phyloP scores from a whole-genome alignment of 2,888 invertebrate species.

The Lasioglossum marginatum region DNA sequence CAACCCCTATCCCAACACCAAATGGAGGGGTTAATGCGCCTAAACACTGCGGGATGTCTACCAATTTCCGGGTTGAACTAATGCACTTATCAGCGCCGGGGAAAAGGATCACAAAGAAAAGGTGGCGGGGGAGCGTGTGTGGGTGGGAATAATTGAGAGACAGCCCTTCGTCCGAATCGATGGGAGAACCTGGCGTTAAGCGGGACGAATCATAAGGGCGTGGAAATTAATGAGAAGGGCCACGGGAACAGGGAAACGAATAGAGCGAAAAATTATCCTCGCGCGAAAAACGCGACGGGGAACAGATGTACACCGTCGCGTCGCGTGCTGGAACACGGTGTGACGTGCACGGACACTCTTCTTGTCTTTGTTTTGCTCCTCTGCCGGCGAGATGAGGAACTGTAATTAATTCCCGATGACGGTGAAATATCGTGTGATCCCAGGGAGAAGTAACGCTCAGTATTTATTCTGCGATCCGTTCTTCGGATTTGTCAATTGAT shows the following conservation, averaged over 20 bases:
- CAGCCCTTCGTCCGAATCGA: slow-evolving; percentile 47
- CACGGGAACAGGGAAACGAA: slow-evolving; percentile 28
- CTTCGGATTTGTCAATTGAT: neutral
- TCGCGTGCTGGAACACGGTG: neutral
- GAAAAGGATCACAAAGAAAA: slow-evolving; percentile 33
- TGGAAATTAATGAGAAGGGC: slow-evolving; percentile 50
- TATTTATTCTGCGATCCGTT: neutral
- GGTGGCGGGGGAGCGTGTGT: neutral
- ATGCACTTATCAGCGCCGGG: slow-evolving; percentile 65
- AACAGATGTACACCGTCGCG: neutral
- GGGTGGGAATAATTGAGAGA: slow-evolving; percentile 69
- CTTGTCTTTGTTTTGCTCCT: neutral
- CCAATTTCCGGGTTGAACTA: slow-evolving; percentile 75
- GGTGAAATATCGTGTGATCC: neutral
- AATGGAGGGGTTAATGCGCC: slow-evolving; percentile 71
- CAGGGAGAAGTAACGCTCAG: neutral
- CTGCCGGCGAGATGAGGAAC: neutral
- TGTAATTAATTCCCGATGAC: slow-evolving; percentile 20
- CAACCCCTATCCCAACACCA: slow-evolving; percentile 41
- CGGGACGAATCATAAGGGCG: slow-evolving; percentile 61
- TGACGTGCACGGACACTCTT: neutral
- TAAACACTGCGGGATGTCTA: slow-evolving; percentile 72
- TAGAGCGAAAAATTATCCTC: slow-evolving; percentile 54
- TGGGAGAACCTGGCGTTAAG: slow-evolving; percentile 33
- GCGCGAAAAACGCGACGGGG: slow-evolving; percentile 10